These are phyloP conservation scores for Caenorhabditis remanei DNA, from an alignment of 1,140 invertebrate genomes.

Conservation along the genomic window DNA sequence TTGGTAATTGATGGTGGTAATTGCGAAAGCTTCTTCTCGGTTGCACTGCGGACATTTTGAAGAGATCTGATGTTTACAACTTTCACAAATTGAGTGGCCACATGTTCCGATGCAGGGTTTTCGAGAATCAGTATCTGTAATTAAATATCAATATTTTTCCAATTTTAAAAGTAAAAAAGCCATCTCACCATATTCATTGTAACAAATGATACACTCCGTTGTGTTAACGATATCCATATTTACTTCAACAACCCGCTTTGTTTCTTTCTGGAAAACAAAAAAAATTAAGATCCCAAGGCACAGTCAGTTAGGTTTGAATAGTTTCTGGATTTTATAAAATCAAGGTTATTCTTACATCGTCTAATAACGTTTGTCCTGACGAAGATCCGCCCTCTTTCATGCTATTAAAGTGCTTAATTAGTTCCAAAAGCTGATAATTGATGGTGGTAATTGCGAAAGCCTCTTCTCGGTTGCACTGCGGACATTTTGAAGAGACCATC, in stretches of 20 bases:
- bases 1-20: slow-evolving; percentile 38
- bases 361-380: neutral
- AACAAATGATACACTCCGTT: slow-evolving; percentile 38
- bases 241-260: neutral
- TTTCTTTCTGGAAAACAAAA: neutral
- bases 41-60: slow-evolving; percentile 51
- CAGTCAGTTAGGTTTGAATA: no score
- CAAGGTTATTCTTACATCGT: neutral
- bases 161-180: neutral
- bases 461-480: slow-evolving; percentile 46
- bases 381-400: neutral
- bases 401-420: slow-evolving; percentile 28
- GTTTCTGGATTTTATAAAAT: neutral
- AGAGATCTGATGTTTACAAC: slow-evolving; percentile 35
- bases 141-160: neutral
- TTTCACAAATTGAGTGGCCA: slow-evolving; percentile 33
- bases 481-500: slow-evolving; percentile 47
- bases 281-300: no score
- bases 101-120: slow-evolving; percentile 46
- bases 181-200: slow-evolving; percentile 23
- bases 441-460: slow-evolving; percentile 35
- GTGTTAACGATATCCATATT: slow-evolving; percentile 29
- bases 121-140: slow-evolving; percentile 9
- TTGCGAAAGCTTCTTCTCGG: slow-evolving; percentile 46
- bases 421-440: slow-evolving; percentile 39